A percentile compares a stretch with the other conserved stretches of the same genome.
These are phyloP conservation scores for Chiridota heheva DNA, from an alignment of 35 echinoderm and acorn worm genomes.

Conservation along the genomic window DNA sequence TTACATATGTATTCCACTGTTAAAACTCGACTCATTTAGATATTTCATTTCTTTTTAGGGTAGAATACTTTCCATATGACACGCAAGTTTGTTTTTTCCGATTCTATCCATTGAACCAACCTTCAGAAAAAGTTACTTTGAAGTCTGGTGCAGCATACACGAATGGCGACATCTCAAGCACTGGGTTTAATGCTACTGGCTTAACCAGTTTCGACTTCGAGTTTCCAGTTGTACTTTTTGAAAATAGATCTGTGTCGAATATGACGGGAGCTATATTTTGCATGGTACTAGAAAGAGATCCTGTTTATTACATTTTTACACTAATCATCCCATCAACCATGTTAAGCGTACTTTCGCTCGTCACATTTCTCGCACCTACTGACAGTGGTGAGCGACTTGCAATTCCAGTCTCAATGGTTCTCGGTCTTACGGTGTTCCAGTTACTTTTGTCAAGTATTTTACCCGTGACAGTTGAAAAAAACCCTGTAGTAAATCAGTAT, in stretches of 20 bases:
- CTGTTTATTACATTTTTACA: not conserved
- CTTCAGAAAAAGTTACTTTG: constrained; percentile 5
- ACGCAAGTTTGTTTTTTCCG: not conserved
- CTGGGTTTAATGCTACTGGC: not conserved
- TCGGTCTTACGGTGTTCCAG: constrained; percentile 35
- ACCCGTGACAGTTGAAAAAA: not conserved
- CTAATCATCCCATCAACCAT: constrained; percentile 28
- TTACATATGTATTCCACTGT: no score
- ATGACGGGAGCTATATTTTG: not conserved
- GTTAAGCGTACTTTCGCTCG: not conserved
- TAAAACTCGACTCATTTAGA: no score
- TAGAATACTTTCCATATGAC: constrained; percentile 25
- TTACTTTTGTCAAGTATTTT: constrained; percentile 34
- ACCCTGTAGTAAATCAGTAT: not conserved
- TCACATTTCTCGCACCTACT: constrained; percentile 18
- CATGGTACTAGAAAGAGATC: not conserved
- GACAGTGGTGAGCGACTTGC: constrained; percentile 40
- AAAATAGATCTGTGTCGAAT: not conserved
- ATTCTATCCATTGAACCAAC: not conserved
- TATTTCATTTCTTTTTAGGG: not conserved
- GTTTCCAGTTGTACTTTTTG: not conserved
- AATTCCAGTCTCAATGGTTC: constrained; percentile 9
- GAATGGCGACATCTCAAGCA: not conserved
- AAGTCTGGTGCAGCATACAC: not conserved
- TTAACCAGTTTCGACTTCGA: not conserved